Conservation (phyloP, 2,888 invertebrate genomes). For the Dryobotodes eremita region DNA sequence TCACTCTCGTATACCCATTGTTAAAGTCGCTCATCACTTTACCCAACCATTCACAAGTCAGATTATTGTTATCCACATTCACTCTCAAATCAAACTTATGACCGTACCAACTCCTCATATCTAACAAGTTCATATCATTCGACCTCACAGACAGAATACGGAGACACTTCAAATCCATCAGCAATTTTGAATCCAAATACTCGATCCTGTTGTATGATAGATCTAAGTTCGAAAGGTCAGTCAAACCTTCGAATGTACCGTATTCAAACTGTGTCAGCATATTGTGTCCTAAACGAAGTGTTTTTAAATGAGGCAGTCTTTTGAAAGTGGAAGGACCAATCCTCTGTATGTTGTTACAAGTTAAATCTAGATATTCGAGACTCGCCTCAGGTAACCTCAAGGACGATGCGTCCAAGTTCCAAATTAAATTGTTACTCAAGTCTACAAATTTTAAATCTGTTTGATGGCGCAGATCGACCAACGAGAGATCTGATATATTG, state of each 20-base stretch:
- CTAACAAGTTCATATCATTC: conserved; percentile 77
- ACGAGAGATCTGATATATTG: conserved; percentile 77
- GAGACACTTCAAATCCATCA: conserved; percentile 81
- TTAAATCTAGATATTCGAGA: conserved; percentile 78
- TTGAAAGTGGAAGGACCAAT: conserved; percentile 82
- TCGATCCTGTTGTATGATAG: conserved; percentile 77
- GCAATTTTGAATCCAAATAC: conserved; percentile 79
- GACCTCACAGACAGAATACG: conserved; percentile 76
- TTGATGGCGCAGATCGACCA: conserved; percentile 77
- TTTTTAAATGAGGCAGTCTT: conserved; percentile 73
- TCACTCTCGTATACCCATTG: conserved; percentile 83
- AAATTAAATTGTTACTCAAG: conserved; percentile 80
- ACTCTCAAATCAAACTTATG: conserved; percentile 78
- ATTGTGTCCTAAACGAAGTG: conserved; percentile 80
- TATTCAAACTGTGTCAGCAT: conserved; percentile 76
- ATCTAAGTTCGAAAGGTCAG: conserved; percentile 73
- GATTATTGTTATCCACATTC: conserved; percentile 82
- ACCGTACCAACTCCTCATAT: conserved; percentile 80
- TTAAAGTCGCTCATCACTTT: conserved; percentile 79
- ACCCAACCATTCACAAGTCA: conserved; percentile 83
- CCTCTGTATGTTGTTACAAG: conserved; percentile 75
- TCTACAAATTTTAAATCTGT: conserved; percentile 76
- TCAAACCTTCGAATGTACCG: conserved; percentile 81
- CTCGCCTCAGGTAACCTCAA: conserved; percentile 75
- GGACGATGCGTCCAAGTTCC: conserved; percentile 74